These are phyloP conservation scores for Formica exsecta DNA, from an alignment of 1,140 invertebrate species.

Conservation along the genomic window DNA sequence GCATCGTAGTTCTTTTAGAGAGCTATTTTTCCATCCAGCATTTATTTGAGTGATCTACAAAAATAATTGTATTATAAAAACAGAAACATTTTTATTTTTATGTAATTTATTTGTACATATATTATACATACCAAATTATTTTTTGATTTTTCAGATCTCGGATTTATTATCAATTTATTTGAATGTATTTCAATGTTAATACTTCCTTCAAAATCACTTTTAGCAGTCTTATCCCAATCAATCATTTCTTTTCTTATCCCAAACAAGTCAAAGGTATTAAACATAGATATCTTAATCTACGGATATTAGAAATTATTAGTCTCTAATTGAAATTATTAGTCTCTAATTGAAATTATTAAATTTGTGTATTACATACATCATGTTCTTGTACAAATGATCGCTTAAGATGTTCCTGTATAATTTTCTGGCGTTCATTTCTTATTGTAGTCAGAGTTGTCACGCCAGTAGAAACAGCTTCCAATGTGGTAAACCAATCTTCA, in stretches of 20 bases:
- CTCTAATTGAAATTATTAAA: conserved; percentile 25
- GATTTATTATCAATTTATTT: conserved; percentile 73
- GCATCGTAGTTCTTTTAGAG: conserved; percentile 77
- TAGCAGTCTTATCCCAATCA: conserved; percentile 66
- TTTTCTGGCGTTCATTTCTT: conserved; percentile 46
- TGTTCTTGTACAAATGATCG: conserved; percentile 53
- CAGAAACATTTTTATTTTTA: background rate
- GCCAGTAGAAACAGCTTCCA: conserved; percentile 68
- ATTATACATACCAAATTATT: conserved; percentile 76
- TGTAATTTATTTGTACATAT: conserved; percentile 10
- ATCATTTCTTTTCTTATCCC: conserved; percentile 76
- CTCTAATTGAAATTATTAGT: conserved; percentile 12
- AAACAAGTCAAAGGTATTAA: conserved; percentile 77
- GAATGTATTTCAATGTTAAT: conserved; percentile 75
- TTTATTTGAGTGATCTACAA: conserved; percentile 77
- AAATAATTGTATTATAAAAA: conserved; percentile 30
- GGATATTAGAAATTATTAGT: conserved; percentile 33
- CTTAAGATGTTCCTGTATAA: conserved; percentile 70
- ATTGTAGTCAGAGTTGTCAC: conserved; percentile 60
- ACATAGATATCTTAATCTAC: conserved; percentile 69
- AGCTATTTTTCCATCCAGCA: conserved; percentile 71
- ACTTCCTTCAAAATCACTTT: conserved; percentile 77
- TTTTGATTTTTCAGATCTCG: conserved; percentile 65
- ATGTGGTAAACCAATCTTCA: conserved; percentile 74
- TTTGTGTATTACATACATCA: conserved; percentile 66